Conservation (phyloP, 2,888 invertebrate species). For the Orthosia gothica region DNA sequence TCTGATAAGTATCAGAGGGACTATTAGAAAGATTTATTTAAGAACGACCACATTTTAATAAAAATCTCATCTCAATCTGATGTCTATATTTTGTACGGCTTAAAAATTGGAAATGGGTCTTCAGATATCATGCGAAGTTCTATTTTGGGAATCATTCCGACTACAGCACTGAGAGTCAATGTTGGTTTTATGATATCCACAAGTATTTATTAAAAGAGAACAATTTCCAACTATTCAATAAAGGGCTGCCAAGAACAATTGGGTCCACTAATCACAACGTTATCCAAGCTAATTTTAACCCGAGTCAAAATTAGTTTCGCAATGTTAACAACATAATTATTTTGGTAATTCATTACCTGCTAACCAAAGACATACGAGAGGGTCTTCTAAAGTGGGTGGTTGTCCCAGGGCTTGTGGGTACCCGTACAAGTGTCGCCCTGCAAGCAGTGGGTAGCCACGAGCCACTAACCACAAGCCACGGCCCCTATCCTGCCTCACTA, state of each 20-base stretch:
- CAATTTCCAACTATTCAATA: neutral
- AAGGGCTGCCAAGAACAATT: neutral
- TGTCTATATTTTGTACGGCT: too few species aligned
- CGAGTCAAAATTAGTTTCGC: slow-evolving; percentile 16
- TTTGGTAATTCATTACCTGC: slow-evolving; percentile 38
- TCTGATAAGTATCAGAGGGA: too few species aligned
- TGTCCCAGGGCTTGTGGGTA: slow-evolving; percentile 41
- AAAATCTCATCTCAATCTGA: too few species aligned
- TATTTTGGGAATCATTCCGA: too few species aligned
- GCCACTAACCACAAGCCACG: slow-evolving; percentile 49
- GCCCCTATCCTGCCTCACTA: slow-evolving; percentile 39
- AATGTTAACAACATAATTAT: slow-evolving; percentile 36
- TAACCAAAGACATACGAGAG: slow-evolving; percentile 49
- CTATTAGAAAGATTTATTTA: too few species aligned
- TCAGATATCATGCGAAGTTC: too few species aligned
- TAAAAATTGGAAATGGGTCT: too few species aligned
- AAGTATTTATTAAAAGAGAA: neutral
- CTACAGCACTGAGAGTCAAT: too few species aligned
- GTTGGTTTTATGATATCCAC: neutral
- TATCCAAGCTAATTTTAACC: slow-evolving; percentile 1
- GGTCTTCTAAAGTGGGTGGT: slow-evolving; percentile 38
- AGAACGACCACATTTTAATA: too few species aligned
- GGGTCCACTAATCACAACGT: neutral
- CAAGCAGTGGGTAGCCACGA: slow-evolving; percentile 45
- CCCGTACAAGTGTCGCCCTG: slow-evolving; percentile 51